These are phyloP conservation scores for Ctenomys sociabilis DNA, from an alignment of 2,113 vertebrate species.

Conservation along the genomic window DNA sequence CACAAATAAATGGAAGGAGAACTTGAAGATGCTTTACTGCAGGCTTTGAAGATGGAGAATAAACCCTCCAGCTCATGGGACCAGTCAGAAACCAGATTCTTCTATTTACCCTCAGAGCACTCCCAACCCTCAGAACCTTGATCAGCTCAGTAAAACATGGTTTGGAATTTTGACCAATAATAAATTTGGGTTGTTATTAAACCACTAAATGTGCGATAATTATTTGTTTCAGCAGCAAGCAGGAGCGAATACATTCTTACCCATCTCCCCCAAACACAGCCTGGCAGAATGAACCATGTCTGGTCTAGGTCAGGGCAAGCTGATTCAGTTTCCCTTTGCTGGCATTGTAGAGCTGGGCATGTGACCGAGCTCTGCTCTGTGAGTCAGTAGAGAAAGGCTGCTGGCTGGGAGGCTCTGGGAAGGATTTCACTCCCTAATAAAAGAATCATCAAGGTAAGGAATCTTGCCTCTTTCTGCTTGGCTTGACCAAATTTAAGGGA, in stretches of 20 bases:
- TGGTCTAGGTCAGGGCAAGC: background rate
- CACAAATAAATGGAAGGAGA: background rate
- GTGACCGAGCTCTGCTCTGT: background rate
- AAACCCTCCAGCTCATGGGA: background rate
- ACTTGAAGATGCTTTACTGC: background rate
- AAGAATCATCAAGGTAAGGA: conserved; percentile 15
- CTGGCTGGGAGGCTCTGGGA: background rate
- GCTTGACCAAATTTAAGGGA: background rate
- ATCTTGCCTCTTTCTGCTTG: background rate
- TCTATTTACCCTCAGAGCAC: background rate
- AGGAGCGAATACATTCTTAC: background rate
- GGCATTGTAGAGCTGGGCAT: background rate
- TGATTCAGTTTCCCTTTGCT: background rate
- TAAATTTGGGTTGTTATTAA: conserved; percentile 14
- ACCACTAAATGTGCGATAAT: background rate
- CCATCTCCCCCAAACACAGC: background rate
- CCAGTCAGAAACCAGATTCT: background rate
- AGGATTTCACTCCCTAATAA: conserved; percentile 29
- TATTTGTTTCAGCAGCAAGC: background rate
- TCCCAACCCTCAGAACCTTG: background rate
- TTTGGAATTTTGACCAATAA: background rate
- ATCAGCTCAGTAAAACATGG: background rate
- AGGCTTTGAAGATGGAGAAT: background rate
- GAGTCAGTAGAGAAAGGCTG: background rate
- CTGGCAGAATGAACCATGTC: background rate